Evolutionary conservation across 2,797 vertebrate species (phyloP), one percentile per base, ranked within the genome.

Genomic region (Hippoglossus hippoglossus): DNA sequence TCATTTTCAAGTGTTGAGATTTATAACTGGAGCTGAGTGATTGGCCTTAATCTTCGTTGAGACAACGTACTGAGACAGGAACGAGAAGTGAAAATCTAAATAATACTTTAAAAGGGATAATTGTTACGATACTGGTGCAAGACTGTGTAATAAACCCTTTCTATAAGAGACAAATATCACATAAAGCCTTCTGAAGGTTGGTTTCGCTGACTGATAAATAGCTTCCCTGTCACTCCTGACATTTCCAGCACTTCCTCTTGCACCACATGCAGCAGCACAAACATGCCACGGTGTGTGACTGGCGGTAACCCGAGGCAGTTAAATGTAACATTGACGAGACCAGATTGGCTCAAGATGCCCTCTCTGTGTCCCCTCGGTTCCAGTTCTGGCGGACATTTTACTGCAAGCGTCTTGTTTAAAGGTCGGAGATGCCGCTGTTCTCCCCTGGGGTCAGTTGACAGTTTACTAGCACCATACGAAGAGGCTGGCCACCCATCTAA

Each of bases 371-470:
- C 57, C 75, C 72, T 15, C 19, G 8, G 24, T 60, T 64, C 22
- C 68, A 73, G 58, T 68, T 79, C 71, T 74, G 71, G 28, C 28
- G 50, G 12, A 69, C 22, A 21, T 84, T 92, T 91, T 82, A 90
- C 84, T 72, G 79, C 85, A 46, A 31, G 79, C 36, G 58, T 83
- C 81, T 79, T 80, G 79, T 79, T 85, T 77, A 91, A 89, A 93
- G 90, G 91, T 91, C 91, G 90, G 51, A 24, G 49, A 80, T 76
- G 85, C 84, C 83, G 80, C 70, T 50, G 53, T 79, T 71, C 56
- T 63, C 63, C 82, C 83, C 65, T 2, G 63, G 77, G 85, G 89
- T 82, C 70, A 15, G 77, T 61, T 81, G 79, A 88, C 85, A 87
- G 78, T 89, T 90, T 91, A 91, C 87, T 62, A 84, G 83, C 66